Base-by-base conservation (phyloP, 1,140 invertebrate genomes). In the Solen grandis region DNA sequence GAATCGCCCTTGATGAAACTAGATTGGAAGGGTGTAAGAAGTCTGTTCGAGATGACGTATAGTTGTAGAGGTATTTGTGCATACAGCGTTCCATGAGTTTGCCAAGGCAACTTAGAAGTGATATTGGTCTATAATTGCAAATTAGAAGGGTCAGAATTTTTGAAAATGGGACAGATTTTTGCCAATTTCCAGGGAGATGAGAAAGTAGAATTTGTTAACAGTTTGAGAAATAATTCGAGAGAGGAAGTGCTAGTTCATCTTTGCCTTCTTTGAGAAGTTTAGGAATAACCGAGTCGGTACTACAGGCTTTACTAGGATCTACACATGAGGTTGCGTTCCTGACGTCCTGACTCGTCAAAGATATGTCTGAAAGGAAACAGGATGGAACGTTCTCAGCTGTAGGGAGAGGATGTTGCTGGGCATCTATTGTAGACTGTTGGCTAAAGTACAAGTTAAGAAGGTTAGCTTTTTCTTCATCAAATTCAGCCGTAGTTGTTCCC, bases 61-160 rank as follows among this genome's bases (percentile, higher is more conserved):
- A 66, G 35, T 66, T 35, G 63, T 66, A 66, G 16, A 66, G 36
- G 27, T 66, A 66, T 29, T 66, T 66, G 22, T 66, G 29, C 31
- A 66, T 29, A 38, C 63, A 66, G 35, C 63, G 35, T n/a, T n/a
- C n/a, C n/a, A n/a, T n/a, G n/a, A n/a, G n/a, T n/a, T n/a, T n/a
- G n/a, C n/a, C n/a, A n/a, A n/a, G n/a, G n/a, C n/a, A n/a, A n/a
- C n/a, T n/a, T n/a, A n/a, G n/a, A n/a, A n/a, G n/a, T n/a, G n/a
- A n/a, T n/a, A n/a, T n/a, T n/a, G n/a, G n/a, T n/a, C n/a, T n/a
- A n/a, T n/a, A n/a, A n/a, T n/a, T n/a, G 35, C 41, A 31, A 31
- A 66, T 66, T 4, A n/a, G 63, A 66, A 5, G 63, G 63, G 29
- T 66, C 63, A 19, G 63, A 36, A 22, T 66, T 66, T 66, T 5